These are phyloP conservation scores for Dicentrarchus labrax DNA, from an alignment of 2,113 vertebrate species.

Conservation along the genomic window DNA sequence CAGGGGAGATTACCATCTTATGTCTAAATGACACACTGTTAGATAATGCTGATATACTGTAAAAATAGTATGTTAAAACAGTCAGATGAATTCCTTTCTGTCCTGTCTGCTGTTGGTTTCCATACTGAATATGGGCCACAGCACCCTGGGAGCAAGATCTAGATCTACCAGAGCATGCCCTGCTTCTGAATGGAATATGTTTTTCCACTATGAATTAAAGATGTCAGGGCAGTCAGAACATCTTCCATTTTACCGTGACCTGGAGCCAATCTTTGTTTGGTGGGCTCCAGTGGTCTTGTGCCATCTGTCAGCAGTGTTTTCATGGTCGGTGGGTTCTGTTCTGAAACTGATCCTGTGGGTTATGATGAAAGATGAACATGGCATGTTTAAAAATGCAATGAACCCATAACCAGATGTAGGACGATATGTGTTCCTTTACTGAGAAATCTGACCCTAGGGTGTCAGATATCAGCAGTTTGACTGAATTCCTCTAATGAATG, in stretches of 20 bases:
- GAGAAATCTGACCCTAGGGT: conserved; percentile 47
- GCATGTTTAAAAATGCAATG: conserved; percentile 1
- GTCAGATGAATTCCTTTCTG: background rate
- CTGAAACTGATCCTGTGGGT: conserved; percentile 7
- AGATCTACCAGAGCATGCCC: conserved; percentile 17
- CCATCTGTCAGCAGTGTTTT: conserved; percentile 3
- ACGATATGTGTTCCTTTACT: background rate
- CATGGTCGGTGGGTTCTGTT: background rate
- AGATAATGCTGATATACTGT: background rate
- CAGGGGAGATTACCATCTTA: background rate
- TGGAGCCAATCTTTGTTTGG: conserved; percentile 7
- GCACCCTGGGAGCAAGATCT: conserved; percentile 37
- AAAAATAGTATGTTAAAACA: conserved; percentile 1
- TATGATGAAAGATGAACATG: background rate
- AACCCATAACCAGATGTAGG: background rate
- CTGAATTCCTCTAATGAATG: conserved; percentile 24
- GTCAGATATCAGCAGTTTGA: conserved; percentile 45
- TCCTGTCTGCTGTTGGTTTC: background rate
- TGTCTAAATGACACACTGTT: background rate
- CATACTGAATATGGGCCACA: conserved; percentile 27
- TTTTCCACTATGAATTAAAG: conserved; percentile 73
- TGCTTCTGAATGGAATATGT: conserved; percentile 31
- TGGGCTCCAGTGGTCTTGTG: conserved; percentile 14
- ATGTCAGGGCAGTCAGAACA: conserved; percentile 37
- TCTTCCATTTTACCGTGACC: conserved; percentile 22